phyloP scores from a whole-genome alignment of 2,888 invertebrate genomes.

The Deroplatys truncata region DNA sequence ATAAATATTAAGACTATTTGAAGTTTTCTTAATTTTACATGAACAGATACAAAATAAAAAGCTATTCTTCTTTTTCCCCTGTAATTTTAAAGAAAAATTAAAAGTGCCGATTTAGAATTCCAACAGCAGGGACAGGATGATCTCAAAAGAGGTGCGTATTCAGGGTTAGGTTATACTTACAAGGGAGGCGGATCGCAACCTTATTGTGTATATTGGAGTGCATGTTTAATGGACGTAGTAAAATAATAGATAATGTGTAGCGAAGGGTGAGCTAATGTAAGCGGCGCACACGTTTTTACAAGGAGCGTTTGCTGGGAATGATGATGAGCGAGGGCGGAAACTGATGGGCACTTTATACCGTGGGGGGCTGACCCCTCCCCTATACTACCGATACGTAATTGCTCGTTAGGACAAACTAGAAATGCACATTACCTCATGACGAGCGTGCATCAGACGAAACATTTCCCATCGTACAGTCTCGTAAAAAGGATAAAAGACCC shows the following conservation, averaged over 20 bases:
- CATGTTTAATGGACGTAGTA: neutral
- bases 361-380: neutral
- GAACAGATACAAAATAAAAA: too few species aligned
- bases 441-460: neutral
- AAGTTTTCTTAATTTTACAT: too few species aligned
- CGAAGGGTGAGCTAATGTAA: neutral
- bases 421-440: slow-evolving; percentile 19
- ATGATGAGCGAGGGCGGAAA: neutral
- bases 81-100: neutral
- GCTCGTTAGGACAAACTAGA: slow-evolving; percentile 19
- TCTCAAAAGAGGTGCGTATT: neutral
- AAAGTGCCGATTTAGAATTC: neutral
- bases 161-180: too few species aligned
- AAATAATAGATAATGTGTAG: slow-evolving; percentile 1
- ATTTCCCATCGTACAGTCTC: neutral
- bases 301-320: neutral
- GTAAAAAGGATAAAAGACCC: neutral
- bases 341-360: neutral
- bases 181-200: neutral
- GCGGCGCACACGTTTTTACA: neutral
- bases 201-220: neutral
- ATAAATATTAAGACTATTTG: too few species aligned
- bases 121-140: neutral
- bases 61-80: too few species aligned
- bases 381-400: slow-evolving; percentile 12